A percentile compares a stretch with the other conserved stretches of the same genome.
Conservation (phyloP, 2,888 invertebrate species). For the Suillia variegata region DNA sequence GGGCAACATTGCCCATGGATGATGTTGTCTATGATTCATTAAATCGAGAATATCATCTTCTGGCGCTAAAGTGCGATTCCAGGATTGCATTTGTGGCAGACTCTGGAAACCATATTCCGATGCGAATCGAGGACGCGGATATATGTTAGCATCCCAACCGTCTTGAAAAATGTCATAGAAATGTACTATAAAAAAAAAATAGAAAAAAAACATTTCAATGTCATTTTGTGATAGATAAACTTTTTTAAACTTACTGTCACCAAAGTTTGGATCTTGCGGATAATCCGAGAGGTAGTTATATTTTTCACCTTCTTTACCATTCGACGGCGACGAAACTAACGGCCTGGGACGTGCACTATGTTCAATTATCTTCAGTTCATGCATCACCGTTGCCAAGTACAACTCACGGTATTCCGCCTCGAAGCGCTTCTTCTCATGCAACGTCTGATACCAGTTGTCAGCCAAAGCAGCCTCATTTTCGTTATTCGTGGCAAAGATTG, state of each 20-base stretch:
- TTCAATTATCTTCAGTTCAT: slow-evolving; percentile 63
- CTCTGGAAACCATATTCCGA: slow-evolving; percentile 98
- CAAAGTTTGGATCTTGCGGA: slow-evolving; percentile 80
- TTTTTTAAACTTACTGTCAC: slow-evolving; percentile 71
- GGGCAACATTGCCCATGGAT: slow-evolving; percentile 72
- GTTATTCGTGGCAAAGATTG: slow-evolving; percentile 94
- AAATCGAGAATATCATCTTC: slow-evolving; percentile 68
- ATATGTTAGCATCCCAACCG: slow-evolving; percentile 79
- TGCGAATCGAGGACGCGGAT: slow-evolving; percentile 82
- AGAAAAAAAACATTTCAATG: neutral
- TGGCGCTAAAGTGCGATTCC: slow-evolving; percentile 65
- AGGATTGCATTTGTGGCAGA: slow-evolving; percentile 74
- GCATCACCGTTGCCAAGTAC: slow-evolving; percentile 78
- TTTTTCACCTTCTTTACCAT: slow-evolving; percentile 72
- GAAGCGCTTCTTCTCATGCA: slow-evolving; percentile 64
- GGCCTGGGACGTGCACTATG: slow-evolving; percentile 55
- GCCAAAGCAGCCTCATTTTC: slow-evolving; percentile 92
- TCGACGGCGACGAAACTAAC: slow-evolving; percentile 89
- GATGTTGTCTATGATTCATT: slow-evolving; percentile 84
- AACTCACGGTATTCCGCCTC: slow-evolving; percentile 80
- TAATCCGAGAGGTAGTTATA: slow-evolving; percentile 79
- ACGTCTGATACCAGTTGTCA: slow-evolving; percentile 77
- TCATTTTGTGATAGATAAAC: neutral
- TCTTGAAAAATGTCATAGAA: slow-evolving; percentile 85
- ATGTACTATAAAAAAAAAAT: slow-evolving; percentile 69